Evolutionary conservation across 2,113 vertebrate genomes (phyloP).

Genomic region (Nipponia nippon): DNA sequence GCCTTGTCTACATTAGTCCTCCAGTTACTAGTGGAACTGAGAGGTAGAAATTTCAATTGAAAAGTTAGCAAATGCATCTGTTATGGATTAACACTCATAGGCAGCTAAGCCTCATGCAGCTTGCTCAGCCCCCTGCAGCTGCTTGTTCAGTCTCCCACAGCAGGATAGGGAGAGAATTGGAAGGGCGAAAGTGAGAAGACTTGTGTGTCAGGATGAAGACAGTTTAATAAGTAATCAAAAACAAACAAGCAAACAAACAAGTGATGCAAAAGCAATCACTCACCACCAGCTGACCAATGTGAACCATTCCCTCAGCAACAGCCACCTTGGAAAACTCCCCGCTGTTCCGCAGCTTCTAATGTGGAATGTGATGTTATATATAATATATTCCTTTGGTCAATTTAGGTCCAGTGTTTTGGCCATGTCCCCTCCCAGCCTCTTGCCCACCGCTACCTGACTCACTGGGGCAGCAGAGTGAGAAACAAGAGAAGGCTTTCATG

Average conservation of each 20-base stretch:
- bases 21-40: not conserved
- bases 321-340: rapidly evolving
- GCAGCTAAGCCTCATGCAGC: not conserved
- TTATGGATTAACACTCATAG: not conserved
- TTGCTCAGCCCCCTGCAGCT: rapidly evolving
- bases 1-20: not conserved
- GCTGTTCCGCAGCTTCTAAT: not conserved
- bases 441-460: not conserved
- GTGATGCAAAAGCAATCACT: not conserved
- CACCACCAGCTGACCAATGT: not conserved
- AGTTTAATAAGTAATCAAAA: not conserved
- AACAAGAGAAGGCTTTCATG: not conserved
- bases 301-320: not conserved
- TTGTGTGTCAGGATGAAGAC: not conserved
- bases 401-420: not conserved
- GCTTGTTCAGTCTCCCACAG: not conserved
- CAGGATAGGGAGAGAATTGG: not conserved
- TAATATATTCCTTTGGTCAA: not conserved
- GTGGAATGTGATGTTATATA: rapidly evolving
- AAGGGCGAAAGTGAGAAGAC: not conserved
- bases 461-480: not conserved
- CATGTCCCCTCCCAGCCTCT: not conserved
- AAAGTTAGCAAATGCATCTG: not conserved
- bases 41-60: not conserved
- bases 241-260: not conserved